These are phyloP conservation scores for Lepidostoma basale DNA, from an alignment of 1,140 invertebrate species.

Conservation along the genomic window DNA sequence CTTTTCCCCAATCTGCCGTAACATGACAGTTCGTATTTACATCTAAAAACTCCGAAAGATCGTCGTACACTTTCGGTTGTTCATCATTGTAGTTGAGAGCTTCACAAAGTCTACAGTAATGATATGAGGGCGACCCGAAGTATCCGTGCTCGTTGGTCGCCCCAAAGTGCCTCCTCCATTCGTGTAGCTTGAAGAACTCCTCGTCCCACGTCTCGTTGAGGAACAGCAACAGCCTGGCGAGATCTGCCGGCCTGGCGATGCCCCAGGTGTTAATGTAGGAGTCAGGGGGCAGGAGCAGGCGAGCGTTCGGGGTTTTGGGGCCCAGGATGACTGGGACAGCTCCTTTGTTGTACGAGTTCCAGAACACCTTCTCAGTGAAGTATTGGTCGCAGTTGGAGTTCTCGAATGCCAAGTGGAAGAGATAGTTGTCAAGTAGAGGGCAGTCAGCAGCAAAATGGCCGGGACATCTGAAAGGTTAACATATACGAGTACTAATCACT, in stretches of 20 bases:
- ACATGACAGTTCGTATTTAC: constrained; percentile 53
- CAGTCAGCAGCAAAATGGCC: constrained; percentile 63
- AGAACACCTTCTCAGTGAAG: constrained; percentile 70
- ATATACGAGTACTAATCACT: too few species aligned
- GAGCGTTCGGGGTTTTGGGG: constrained; percentile 56
- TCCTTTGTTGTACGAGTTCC: constrained; percentile 61
- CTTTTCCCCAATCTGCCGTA: neutral
- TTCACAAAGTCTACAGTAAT: constrained; percentile 79
- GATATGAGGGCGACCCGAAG: constrained; percentile 65
- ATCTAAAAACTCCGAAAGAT: constrained; percentile 60
- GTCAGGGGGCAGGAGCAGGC: constrained; percentile 59
- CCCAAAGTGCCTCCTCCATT: constrained; percentile 68
- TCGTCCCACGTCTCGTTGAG: constrained; percentile 60
- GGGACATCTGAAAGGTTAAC: constrained; percentile 58
- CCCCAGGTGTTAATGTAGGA: constrained; percentile 75
- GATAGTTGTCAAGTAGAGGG: constrained; percentile 59
- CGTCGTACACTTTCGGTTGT: constrained; percentile 55
- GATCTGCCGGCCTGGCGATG: constrained; percentile 64
- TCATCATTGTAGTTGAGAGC: constrained; percentile 65
- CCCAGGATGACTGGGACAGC: constrained; percentile 72
- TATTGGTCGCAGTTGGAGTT: constrained; percentile 70
- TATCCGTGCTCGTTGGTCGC: constrained; percentile 73
- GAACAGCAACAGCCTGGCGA: constrained; percentile 67
- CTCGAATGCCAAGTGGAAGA: constrained; percentile 75
- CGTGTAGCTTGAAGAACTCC: constrained; percentile 67